A percentile compares a stretch with the other conserved stretches of the same genome.
Conservation (phyloP, 2,888 invertebrate genomes). For the Mythimna albipuncta region DNA sequence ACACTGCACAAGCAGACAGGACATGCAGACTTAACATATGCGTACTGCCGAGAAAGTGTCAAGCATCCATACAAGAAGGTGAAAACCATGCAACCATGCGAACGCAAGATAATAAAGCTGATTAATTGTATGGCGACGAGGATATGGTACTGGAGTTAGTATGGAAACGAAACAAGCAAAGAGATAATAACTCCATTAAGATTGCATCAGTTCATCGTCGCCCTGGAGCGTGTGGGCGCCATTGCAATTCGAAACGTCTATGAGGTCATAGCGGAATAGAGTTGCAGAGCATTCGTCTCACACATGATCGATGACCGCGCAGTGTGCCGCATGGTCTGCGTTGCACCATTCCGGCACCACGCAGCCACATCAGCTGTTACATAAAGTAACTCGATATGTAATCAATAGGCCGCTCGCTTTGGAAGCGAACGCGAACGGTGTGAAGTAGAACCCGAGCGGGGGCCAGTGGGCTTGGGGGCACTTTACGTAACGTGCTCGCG, state of each 20-base stretch:
- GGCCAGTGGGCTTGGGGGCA: background rate
- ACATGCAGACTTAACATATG: background rate
- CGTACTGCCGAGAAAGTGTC: constrained; percentile 8
- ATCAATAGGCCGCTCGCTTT: constrained; percentile 39
- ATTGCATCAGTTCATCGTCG: background rate
- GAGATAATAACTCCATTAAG: background rate
- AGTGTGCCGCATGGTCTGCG: background rate
- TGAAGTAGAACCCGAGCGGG: background rate
- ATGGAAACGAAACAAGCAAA: background rate
- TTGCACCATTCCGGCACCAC: constrained; percentile 33
- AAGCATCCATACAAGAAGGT: constrained; percentile 3
- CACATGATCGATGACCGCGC: constrained; percentile 13
- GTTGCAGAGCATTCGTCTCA: background rate
- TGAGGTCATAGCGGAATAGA: constrained; percentile 16
- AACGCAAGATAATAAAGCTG: too few species aligned
- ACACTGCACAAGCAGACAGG: constrained; percentile 3
- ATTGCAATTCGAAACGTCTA: background rate
- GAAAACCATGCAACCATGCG: background rate
- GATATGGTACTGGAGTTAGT: too few species aligned
- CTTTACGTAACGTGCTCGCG: constrained; percentile 6
- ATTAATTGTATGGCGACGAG: background rate
- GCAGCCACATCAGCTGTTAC: constrained; percentile 34
- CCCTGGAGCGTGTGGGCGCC: background rate
- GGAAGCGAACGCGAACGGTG: background rate
- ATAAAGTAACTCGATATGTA: constrained; percentile 45